Conservation (phyloP, 2,113 vertebrate genomes). For the Microcebus lehilahytsara region DNA sequence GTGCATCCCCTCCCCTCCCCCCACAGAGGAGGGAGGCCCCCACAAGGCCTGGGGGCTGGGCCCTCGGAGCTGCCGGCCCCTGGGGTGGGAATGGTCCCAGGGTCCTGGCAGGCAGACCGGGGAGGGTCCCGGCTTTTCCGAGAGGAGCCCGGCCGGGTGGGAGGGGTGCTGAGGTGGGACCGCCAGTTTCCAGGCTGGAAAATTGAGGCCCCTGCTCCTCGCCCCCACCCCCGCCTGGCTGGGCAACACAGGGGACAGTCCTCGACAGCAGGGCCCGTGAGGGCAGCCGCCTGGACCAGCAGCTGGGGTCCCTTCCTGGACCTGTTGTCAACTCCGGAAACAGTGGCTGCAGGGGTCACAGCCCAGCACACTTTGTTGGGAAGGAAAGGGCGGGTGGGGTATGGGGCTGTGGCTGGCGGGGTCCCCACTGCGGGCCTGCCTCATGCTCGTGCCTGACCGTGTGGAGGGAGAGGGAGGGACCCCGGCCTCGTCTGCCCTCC, state of each 20-base stretch:
- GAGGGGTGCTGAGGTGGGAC: neutral
- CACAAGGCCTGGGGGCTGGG: neutral
- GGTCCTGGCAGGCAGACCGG: neutral
- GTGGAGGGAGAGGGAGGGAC: neutral
- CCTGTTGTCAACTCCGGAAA: conserved; percentile 87
- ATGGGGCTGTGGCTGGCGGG: fast-evolving
- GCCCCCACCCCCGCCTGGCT: neutral
- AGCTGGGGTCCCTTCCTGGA: conserved; percentile 83
- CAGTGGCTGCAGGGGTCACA: conserved; percentile 75
- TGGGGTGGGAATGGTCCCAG: fast-evolving
- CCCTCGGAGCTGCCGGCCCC: neutral
- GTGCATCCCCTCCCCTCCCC: fast-evolving
- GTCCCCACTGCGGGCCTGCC: fast-evolving
- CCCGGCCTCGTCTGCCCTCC: neutral
- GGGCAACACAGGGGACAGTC: conserved; percentile 73
- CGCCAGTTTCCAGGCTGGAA: conserved; percentile 68
- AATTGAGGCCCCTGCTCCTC: conserved; percentile 20
- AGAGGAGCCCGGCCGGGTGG: neutral
- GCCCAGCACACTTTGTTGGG: conserved; percentile 77
- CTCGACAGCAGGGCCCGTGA: conserved; percentile 68
- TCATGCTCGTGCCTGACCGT: fast-evolving
- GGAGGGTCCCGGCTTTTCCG: neutral
- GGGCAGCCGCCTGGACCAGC: conserved; percentile 68
- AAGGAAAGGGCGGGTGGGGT: conserved; percentile 35
- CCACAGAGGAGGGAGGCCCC: neutral